phyloP scores from a whole-genome alignment of 2,113 vertebrate genomes.

The Acrocephalus kingi region DNA sequence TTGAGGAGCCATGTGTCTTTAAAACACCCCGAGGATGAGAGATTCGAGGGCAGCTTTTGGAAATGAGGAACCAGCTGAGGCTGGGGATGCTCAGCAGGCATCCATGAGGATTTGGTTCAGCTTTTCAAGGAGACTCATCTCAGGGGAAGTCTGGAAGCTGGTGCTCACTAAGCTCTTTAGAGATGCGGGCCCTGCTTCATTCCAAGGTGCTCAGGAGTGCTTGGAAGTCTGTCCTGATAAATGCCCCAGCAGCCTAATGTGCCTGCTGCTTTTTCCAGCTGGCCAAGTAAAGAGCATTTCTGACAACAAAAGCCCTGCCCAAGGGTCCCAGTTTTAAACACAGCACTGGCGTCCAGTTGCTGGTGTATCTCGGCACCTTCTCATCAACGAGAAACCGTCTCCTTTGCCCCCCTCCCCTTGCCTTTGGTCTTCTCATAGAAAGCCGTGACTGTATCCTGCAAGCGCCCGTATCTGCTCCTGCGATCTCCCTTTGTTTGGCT shows the following conservation, averaged over 20 bases:
- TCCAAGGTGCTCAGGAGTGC: rapidly evolving
- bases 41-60: background rate
- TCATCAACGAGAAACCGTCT: background rate
- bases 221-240: background rate
- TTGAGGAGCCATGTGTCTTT: background rate
- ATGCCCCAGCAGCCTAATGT: background rate
- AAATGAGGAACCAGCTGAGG: background rate
- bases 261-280: background rate
- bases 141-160: background rate
- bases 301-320: background rate
- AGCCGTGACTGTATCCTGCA: background rate
- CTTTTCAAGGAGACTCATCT: background rate
- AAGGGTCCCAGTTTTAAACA: background rate
- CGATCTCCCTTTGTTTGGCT: constrained; percentile 55
- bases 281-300: background rate
- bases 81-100: background rate
- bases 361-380: background rate
- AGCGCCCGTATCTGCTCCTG: background rate
- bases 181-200: background rate
- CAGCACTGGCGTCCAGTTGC: background rate
- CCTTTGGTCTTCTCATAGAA: constrained; percentile 1
- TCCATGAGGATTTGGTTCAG: background rate
- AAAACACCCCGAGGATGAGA: rapidly evolving
- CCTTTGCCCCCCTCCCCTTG: background rate
- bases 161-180: background rate